Evolutionary conservation across 2,797 vertebrate species (phyloP), one percentile per base, ranked within the genome.

Genomic region (Eupleurogrammus muticus): DNA sequence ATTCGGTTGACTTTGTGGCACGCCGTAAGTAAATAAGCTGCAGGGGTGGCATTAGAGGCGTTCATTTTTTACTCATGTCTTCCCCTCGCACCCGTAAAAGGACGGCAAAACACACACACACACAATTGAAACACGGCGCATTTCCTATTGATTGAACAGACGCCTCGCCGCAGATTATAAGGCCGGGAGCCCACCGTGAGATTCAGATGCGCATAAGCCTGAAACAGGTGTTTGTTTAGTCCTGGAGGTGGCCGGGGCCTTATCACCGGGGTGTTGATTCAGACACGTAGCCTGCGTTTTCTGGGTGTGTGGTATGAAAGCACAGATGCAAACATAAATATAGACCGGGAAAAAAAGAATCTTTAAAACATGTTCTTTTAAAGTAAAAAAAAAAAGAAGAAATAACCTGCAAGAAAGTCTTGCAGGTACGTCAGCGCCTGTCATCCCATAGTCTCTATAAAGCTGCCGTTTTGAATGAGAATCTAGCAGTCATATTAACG

Each of bases 1-100:
- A 79, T 92, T 90, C 90, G 81, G 54, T 88, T 84, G 84, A 91
- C 88, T 91, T 88, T 83, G 73, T 81, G 83, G 65, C 65, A 80
- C 78, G 81, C 63, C 61, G 73, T 86, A 91, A 91, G 73, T 86
- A 91, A 91, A 90, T 86, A 91, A 91, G 80, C 85, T 84, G 75
- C 75, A 68, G 77, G n/a, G 55, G 59, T 59, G 70, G 66, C 67
- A 75, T 88, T 78, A 71, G 56, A 77, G 61, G 36, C 50, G 34
- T 16, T 71, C 63, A 59, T 46, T 3, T 14, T 50, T 53, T 55
- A 24, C 64, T 73, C 67, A 75, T 65, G 17, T 74, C 68, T 81
- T 80, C 68, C 62, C 61, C 56, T 59, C 72, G 36, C 70, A 64
- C 38, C 70, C 73, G 68, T 63, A 65, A n/a, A n/a, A 81, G 38